A percentile compares a stretch with the other conserved stretches of the same genome.
Evolutionary conservation across 2,888 invertebrate species (phyloP).

Genomic region (Scelioninae gen. 2): DNA sequence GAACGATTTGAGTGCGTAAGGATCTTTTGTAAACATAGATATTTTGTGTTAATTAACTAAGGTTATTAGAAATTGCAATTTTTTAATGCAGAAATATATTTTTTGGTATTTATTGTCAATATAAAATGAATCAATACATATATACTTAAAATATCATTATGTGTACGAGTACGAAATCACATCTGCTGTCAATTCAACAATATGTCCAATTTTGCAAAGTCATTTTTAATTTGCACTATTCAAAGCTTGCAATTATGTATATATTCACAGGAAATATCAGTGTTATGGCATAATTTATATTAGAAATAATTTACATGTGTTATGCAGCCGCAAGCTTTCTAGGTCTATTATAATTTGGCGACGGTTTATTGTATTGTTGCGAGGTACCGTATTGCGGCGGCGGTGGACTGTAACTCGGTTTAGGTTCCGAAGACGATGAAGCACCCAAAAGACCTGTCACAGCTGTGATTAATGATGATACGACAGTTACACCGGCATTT

Average conservation of each 20-base stretch:
- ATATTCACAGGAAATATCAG: conserved; percentile 8
- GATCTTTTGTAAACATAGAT: too few relatives aligned
- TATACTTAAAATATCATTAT: too few relatives aligned
- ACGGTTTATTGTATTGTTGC: too few relatives aligned
- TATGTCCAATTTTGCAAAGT: too few relatives aligned
- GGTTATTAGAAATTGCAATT: too few relatives aligned
- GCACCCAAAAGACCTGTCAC: conserved; percentile 68
- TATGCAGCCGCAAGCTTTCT: conserved; percentile 24
- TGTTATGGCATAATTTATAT: conserved; percentile 23
- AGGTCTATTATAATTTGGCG: conserved; percentile 39
- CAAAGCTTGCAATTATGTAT: conserved; percentile 3
- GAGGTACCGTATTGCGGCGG: conserved; percentile 18
- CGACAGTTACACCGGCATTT: conserved; percentile 66
- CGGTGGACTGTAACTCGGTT: conserved; percentile 65
- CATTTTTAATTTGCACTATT: neutral
- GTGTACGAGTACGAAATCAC: too few relatives aligned
- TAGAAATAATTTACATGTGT: conserved; percentile 20
- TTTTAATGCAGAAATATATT: too few relatives aligned
- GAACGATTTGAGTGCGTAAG: too few relatives aligned
- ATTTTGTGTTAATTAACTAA: too few relatives aligned
- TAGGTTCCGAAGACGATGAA: conserved; percentile 61
- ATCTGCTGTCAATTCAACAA: too few relatives aligned
- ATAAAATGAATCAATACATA: too few relatives aligned
- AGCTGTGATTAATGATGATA: conserved; percentile 66
- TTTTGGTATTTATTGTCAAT: too few relatives aligned